Base-by-base conservation (phyloP, 1,140 invertebrate species). In the Uloborus diversus region DNA sequence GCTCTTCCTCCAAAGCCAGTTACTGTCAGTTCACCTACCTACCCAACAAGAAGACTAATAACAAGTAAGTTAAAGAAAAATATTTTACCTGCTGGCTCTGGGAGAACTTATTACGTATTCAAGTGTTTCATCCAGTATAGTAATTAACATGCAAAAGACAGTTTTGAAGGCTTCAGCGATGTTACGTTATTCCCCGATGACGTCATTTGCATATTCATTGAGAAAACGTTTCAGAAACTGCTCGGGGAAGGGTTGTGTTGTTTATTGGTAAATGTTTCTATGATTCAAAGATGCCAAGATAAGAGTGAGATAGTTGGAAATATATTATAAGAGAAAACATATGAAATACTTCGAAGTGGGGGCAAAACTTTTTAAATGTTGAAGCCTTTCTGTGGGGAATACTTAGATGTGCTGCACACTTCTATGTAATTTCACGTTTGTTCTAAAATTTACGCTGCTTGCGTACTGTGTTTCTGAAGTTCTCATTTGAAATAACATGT, bases 61-160 rank as follows among this genome's bases (percentile, higher is more conserved):
- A 75, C 71, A 75, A 59, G 71, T 75, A 51, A 62, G 57, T 51
- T 75, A 61, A 61, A 20, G 35, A 47, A 75, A 62, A 75, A 51
- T 64, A 64, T 42, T 35, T 30, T 75, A 33, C 37, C 25, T 33
- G 30, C 37, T 42, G 53, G 57, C 59, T 28, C 61, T 47, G 14
- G 20, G 57, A 49, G 56, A 73, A 61, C 71, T 75, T 57, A 49
- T 75, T 75, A 75, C 64, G 64, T 75, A 75, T 75, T 75, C 71
- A 75, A 64, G 62, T 64, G 71, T 57, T 75, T 64, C 37, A 27
- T 32, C 47, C 33, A 28, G 61, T 51, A 75, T 64, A 64, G 64
- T 75, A 75, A 75, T 75, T 75, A 75, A 64, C 57, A 64, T 61
- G 37, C 57, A 30, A 17, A 27, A 23, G 51, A 56, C 49, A 25